Base-by-base conservation (phyloP, 1,140 invertebrate genomes). In the Pogonomyrmex californicus region DNA sequence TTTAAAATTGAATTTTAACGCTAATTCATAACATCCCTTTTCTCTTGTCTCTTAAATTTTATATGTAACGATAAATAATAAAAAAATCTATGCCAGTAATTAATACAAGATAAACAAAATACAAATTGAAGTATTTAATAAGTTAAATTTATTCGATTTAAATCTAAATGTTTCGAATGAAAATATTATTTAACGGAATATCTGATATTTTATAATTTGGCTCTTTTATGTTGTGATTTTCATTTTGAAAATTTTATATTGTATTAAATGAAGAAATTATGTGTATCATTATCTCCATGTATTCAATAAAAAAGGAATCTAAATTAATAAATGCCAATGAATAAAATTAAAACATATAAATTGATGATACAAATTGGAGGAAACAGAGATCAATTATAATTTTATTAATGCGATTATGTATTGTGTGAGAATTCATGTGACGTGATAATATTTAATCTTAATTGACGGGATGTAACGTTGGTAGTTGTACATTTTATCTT, bases 401-500 rank as follows among this genome's bases (percentile, higher is more conserved):
- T 58, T 76, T 41, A 58, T 76, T 30, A 44, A 58, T 38, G 36
- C 36, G 17, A 17, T 12, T 58, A 58, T 76, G 12, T 17, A 41
- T 58, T 4, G n/a, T 36, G 30, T n/a, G n/a, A 1, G 36, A 58
- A n/a, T 41, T 75, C 0, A 41, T 33, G 5, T 70, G 30, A 33
- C 12, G 33, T 12, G n/a, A 51, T 58, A 76, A 51, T 71, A 4
- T 71, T 5, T 38, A 9, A 68, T 23, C n/a, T 47, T 23, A 70
- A 70, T 70, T 70, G 66, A 58, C 12, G 12, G 36, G n/a, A 75
- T 75, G n/a, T 41, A 56, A 76, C 23, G 6, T n/a, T n/a, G n/a
- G 30, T 75, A 1, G 36, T 56, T 10, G 4, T 1, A 23, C 10
- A 56, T 41, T 75, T 56, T 56, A 66, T 44, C 17, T 30, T 6